A percentile compares a stretch with the other conserved stretches of the same genome.
phyloP scores from a whole-genome alignment of 2,888 invertebrate genomes.

The Stenoptilia bipunctidactyla region DNA sequence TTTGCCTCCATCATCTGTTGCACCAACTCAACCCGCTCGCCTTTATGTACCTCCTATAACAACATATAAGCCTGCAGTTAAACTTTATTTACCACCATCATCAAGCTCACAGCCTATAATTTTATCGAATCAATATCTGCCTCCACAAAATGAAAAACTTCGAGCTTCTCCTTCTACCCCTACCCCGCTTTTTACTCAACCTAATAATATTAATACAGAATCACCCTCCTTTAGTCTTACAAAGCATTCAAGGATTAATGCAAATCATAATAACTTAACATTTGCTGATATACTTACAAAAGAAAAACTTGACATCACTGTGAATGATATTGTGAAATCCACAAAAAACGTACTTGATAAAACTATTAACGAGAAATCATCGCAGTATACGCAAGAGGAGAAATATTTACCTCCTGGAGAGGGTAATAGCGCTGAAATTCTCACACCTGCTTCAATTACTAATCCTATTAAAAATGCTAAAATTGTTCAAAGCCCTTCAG shows the following conservation, averaged over 20 bases:
- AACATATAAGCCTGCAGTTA: constrained; percentile 37
- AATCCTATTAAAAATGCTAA: constrained; percentile 29
- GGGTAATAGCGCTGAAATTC: constrained; percentile 36
- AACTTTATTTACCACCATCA: constrained; percentile 39
- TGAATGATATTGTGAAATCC: constrained; percentile 50
- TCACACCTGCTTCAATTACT: constrained; percentile 32
- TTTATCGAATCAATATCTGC: constrained; percentile 22
- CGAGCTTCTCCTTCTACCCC: constrained; percentile 26
- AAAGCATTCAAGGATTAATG: constrained; percentile 26
- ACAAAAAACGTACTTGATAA: constrained; percentile 41
- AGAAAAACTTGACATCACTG: constrained; percentile 50
- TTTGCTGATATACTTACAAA: constrained; percentile 53
- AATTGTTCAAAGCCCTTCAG: constrained; percentile 33
- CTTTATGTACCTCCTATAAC: constrained; percentile 35
- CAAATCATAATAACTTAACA: constrained; percentile 38
- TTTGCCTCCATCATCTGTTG: constrained; percentile 23
- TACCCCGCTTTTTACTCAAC: constrained; percentile 19
- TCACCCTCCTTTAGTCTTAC: constrained; percentile 24
- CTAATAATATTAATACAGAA: constrained; percentile 18
- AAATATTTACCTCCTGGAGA: constrained; percentile 27
- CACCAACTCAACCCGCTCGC: constrained; percentile 33
- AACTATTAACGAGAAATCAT: constrained; percentile 12
- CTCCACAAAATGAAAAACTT: constrained; percentile 29
- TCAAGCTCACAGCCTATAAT: constrained; percentile 17
- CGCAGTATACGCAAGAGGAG: constrained; percentile 27